Evolutionary conservation across 2,113 vertebrate genomes (phyloP).

Genomic region (Eulemur rufifrons): DNA sequence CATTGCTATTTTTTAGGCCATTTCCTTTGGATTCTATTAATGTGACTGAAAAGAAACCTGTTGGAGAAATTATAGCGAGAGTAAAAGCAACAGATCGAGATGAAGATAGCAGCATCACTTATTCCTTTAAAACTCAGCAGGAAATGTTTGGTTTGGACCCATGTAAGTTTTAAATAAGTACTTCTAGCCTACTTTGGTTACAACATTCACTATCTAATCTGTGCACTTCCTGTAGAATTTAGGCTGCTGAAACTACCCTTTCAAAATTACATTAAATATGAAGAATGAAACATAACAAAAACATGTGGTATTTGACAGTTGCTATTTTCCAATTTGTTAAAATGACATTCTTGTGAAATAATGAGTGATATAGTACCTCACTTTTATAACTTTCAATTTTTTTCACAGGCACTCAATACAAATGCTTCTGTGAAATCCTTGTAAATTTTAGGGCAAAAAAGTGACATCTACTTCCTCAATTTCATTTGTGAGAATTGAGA

Average conservation of each 20-base stretch:
- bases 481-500: background rate
- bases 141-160: constrained; percentile 73
- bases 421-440: background rate
- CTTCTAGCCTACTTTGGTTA: background rate
- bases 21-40: constrained; percentile 70
- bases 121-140: constrained; percentile 67
- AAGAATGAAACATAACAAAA: background rate
- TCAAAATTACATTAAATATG: constrained; percentile 41
- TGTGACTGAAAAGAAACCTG: constrained; percentile 66
- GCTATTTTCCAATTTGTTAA: constrained; percentile 31
- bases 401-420: background rate
- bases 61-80: constrained; percentile 58
- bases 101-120: constrained; percentile 55
- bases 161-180: constrained; percentile 46
- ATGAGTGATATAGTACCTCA: background rate
- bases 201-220: background rate
- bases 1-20: background rate
- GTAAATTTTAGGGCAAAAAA: background rate
- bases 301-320: background rate
- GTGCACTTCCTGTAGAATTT: background rate
- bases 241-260: background rate
- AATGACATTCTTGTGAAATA: constrained; percentile 16
- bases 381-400: background rate
- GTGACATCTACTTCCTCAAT: background rate
- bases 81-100: constrained; percentile 66